Evolutionary conservation across 2,113 vertebrate species (phyloP).

Genomic region (Pelecanus crispus): DNA sequence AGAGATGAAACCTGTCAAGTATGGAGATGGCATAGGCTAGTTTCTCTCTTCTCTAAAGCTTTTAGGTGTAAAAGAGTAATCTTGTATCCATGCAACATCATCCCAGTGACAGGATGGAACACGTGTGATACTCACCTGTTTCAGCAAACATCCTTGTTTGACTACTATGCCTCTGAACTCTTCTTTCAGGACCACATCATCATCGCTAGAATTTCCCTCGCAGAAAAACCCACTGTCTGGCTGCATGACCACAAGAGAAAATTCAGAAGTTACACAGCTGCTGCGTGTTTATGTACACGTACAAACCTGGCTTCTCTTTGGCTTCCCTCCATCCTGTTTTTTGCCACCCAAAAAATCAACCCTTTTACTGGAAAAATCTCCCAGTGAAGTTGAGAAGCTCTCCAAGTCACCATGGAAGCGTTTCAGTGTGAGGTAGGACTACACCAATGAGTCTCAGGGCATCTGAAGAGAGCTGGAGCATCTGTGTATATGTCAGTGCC

Average conservation of each 20-base stretch:
- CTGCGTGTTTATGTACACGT: background rate
- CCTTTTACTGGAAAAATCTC: background rate
- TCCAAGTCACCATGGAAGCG: background rate
- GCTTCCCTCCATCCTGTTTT: background rate
- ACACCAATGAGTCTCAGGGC: background rate
- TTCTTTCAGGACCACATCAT: constrained; percentile 87
- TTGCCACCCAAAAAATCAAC: background rate
- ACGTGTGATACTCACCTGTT: constrained; percentile 79
- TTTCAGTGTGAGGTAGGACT: background rate
- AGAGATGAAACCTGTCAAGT: background rate
- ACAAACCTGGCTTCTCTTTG: background rate
- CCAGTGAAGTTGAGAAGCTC: background rate
- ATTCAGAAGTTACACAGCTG: background rate
- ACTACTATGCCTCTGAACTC: constrained; percentile 94
- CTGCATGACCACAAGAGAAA: constrained; percentile 57
- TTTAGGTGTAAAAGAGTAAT: background rate
- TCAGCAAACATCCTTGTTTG: constrained; percentile 94
- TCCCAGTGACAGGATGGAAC: background rate
- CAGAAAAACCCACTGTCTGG: constrained; percentile 92
- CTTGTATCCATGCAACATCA: background rate
- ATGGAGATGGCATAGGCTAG: background rate
- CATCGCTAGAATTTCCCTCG: constrained; percentile 95
- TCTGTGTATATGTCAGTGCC: background rate
- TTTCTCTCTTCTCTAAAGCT: background rate
- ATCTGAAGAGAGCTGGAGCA: background rate